Percentiles rank a stretch among this genome's conserved stretches.
Conservation (phyloP, 1,140 invertebrate genomes). For the Anastatus disparis region DNA sequence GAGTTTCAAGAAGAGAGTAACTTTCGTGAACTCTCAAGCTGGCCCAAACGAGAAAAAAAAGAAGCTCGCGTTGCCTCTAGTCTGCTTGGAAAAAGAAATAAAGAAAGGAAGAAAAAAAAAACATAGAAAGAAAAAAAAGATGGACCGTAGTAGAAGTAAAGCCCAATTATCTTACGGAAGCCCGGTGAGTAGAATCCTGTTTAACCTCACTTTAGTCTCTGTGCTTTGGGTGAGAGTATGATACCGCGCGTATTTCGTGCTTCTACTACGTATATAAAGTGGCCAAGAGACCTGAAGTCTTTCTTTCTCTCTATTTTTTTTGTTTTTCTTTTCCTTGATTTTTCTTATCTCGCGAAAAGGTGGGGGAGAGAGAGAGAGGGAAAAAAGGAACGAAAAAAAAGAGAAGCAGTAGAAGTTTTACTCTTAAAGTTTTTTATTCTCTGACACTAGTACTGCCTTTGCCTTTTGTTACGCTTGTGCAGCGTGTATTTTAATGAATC, state of each 20-base stretch:
- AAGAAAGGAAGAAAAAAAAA: too few species aligned
- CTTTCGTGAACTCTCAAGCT: background rate
- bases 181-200: constrained; percentile 52
- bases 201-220: constrained; percentile 51
- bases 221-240: background rate
- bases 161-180: constrained; percentile 56
- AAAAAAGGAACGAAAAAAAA: too few species aligned
- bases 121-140: too few species aligned
- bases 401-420: background rate
- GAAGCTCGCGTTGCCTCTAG: background rate
- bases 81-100: background rate
- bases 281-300: background rate
- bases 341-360: constrained; percentile 11
- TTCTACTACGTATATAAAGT: constrained; percentile 7
- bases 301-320: background rate
- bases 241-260: constrained; percentile 38
- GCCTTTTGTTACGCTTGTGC: background rate
- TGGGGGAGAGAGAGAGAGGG: background rate
- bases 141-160: constrained; percentile 44
- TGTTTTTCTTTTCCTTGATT: constrained; percentile 4
- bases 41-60: background rate
- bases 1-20: background rate
- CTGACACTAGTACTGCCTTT: background rate
- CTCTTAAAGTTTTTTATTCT: background rate
- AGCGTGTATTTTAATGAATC: background rate